phyloP scores from a whole-genome alignment of 1,140 invertebrate genomes.

The Leptopilina boulardi region DNA sequence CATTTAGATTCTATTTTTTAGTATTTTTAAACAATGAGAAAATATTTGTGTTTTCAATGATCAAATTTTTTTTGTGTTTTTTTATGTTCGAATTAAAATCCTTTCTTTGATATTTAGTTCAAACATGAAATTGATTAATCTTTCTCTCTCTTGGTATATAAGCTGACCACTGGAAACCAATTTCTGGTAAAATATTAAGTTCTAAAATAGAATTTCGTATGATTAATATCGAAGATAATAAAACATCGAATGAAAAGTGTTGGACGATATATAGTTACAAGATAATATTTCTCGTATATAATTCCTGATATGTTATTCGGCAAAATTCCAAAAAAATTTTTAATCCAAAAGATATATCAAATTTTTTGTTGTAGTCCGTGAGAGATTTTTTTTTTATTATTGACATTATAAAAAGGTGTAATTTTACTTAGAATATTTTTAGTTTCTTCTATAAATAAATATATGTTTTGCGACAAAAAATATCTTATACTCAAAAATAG shows the following conservation, averaged over 20 bases:
- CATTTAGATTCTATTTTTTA: too few species aligned
- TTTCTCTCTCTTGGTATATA: background rate
- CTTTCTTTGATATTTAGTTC: background rate
- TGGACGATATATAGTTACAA: background rate
- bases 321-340: background rate
- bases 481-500: too few species aligned
- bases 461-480: too few species aligned
- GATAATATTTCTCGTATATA: constrained; percentile 12
- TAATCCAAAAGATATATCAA: too few species aligned
- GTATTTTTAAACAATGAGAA: too few species aligned
- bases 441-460: too few species aligned
- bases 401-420: too few species aligned
- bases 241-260: constrained; percentile 5
- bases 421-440: too few species aligned
- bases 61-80: too few species aligned
- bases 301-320: background rate
- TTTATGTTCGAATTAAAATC: background rate
- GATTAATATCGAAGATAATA: constrained; percentile 11
- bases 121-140: constrained; percentile 5
- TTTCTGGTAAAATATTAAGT: constrained; percentile 15
- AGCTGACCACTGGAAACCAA: constrained; percentile 17
- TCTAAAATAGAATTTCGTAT: constrained; percentile 11
- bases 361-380: too few species aligned
- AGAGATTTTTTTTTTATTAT: too few species aligned
- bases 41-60: too few species aligned